Base-by-base conservation (phyloP, 2,113 vertebrate genomes). In the Chaetodon trifascialis region DNA sequence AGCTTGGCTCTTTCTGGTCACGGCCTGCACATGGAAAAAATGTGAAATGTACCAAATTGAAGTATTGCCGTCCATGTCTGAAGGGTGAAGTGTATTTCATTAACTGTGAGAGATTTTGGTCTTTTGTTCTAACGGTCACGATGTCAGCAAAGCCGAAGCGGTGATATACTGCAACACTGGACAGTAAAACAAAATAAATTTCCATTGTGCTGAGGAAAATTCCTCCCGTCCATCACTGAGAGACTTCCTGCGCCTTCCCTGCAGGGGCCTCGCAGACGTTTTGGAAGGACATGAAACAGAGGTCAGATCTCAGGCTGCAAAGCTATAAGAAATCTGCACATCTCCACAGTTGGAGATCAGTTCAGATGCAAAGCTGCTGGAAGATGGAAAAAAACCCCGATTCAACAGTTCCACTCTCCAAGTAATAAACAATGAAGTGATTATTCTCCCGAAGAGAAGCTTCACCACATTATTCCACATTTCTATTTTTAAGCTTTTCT, bases 221-320 rank as follows among this genome's bases (percentile, higher is more conserved):
- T 78, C 56, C 73, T 60, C 16, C 62, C 7, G 14, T 68, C 30
- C 38, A 54, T 86, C 73, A 64, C 40, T 76, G 4, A 89, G 58
- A 87, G 71, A 69, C 83, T 88, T 93, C 85, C 78, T 79, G 58
- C 58, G 60, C 79, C 59, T 83, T 87, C 76, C 75, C 76, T 47
- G 65, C 36, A 63, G 84, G 86, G 76, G 59, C 44, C 58, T 84
- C 55, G 0, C 72, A 70, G 86, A 79, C 73, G 25, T 46, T 88
- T 76, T 90, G 92, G 91, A 92, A 69, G 80, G 73, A 76, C 84
- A 86, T 92, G 64, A 92, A 92, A 91, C 74, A 40, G 75, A 58
- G 72, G 79, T 79, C 85, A 68, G 68, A 81, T 79, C 73, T 68
- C 62, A 79, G 88, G 65, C 79, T 84, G 64, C 83, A 84, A 87